Evolutionary conservation across 1,140 invertebrate species (phyloP), one percentile per base, ranked within the genome.

Genomic region (Pseudoatta argentina): DNA sequence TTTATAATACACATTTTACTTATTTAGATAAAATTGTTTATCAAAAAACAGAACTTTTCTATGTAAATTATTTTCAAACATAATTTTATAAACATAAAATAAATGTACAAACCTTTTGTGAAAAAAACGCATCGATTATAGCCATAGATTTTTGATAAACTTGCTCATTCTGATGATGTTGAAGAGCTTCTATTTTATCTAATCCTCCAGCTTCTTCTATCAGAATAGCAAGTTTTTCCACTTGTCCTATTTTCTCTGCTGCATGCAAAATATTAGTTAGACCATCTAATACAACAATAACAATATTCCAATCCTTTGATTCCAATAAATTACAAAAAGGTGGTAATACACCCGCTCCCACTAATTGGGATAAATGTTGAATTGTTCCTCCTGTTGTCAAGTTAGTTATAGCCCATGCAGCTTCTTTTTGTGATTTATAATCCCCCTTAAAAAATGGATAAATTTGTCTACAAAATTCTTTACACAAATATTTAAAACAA

Each of bases 51-150:
- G 30, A 34, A 39, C 48, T 39, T 24, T 48, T 66, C 18, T 39
- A 66, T n/a, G n/a, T 21, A 53, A 7, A 27, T 57, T 73, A 34
- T 59, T 21, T 44, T 85, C 3, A 14, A 82, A 21, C 21, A 21
- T 21, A 21, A 21, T 21, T 55, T 12, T 16, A 76, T 75, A 12
- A 55, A 21, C 2, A 24, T 72, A 8, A 75, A 21, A 21, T 5
- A 78, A 76, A 66, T 63, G n/a, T 83, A 71, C 86, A 92, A 92
- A 95, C 96, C 77, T 94, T 96, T 21, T 95, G 96, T 72, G 96
- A 96, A 93, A 99, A 99, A 95, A 97, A 99, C 0, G 95, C 96
- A 91, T 99, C 98, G 85, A 99, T 97, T 75, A 99, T 97, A 76
- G 96, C 95, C 77, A 97, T 96, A 8, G 97, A 97, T 94, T 98